Percentiles rank a stretch among this genome's conserved stretches.
These are phyloP conservation scores for Callaeas wilsoni DNA, from an alignment of 2,113 vertebrate genomes.

Conservation along the genomic window DNA sequence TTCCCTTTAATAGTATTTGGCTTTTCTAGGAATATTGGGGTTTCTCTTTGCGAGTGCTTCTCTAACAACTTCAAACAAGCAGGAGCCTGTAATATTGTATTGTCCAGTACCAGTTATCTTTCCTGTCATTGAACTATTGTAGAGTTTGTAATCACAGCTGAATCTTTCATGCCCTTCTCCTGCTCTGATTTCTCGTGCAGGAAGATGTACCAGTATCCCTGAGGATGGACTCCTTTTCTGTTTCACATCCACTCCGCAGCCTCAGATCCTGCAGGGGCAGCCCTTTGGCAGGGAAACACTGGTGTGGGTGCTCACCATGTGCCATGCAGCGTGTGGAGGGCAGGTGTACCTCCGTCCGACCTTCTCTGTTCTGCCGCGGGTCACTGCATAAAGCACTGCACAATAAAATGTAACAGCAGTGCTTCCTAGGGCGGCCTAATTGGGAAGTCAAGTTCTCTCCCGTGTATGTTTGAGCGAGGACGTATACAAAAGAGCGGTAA, in stretches of 20 bases:
- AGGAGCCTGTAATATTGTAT: background rate
- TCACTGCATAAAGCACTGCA: background rate
- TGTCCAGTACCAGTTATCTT: background rate
- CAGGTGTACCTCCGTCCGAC: accelerated
- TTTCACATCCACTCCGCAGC: background rate
- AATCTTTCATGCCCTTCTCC: background rate
- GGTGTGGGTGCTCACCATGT: accelerated
- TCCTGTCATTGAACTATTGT: accelerated
- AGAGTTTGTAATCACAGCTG: background rate
- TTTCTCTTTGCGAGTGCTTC: background rate
- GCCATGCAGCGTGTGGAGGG: accelerated
- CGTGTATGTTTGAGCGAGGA: accelerated
- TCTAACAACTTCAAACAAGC: background rate
- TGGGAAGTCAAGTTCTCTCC: background rate
- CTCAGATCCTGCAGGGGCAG: background rate
- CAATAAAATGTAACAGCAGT: background rate
- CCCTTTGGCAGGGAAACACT: accelerated
- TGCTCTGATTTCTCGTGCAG: background rate
- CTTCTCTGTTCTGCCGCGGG: background rate
- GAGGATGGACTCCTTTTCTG: background rate
- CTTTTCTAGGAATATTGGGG: background rate
- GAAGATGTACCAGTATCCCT: background rate
- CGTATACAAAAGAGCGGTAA: accelerated
- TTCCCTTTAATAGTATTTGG: background rate
- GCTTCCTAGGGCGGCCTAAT: background rate